These are phyloP conservation scores for Pantherophis guttatus DNA, from an alignment of 2,113 vertebrate species.

Conservation along the genomic window DNA sequence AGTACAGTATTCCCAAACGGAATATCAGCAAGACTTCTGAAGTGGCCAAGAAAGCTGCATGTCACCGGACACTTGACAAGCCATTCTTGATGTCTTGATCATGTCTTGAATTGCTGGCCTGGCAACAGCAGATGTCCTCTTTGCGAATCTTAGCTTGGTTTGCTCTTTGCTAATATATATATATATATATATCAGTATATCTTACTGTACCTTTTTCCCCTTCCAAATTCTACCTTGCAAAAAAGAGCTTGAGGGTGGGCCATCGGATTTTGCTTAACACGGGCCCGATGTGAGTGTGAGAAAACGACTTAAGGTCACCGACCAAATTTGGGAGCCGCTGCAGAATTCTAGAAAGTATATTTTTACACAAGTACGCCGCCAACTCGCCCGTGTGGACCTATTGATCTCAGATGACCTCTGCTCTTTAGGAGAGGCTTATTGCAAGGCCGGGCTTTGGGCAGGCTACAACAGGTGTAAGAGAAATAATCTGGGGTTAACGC, in stretches of 20 bases:
- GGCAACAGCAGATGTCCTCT: background rate
- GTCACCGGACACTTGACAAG: accelerated
- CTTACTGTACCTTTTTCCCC: background rate
- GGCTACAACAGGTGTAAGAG: conserved; percentile 14
- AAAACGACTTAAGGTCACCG: background rate
- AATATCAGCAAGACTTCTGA: accelerated
- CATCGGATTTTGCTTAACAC: background rate
- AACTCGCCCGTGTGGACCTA: background rate
- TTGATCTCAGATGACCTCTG: background rate
- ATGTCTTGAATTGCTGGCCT: background rate
- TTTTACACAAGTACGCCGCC: background rate
- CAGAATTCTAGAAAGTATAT: background rate
- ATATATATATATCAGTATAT: too few relatives aligned
- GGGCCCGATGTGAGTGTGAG: conserved; percentile 12
- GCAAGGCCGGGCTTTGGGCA: background rate
- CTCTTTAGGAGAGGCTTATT: background rate
- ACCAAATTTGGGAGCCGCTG: background rate
- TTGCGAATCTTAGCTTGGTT: background rate
- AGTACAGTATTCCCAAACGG: background rate
- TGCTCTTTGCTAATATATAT: background rate
- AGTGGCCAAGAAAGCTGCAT: background rate
- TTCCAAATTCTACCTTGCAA: accelerated
- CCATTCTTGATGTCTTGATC: background rate
- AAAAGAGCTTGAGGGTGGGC: background rate
- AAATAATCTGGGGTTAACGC: background rate